These are phyloP conservation scores for Crossaster papposus DNA, from an alignment of 53 echinoderm and acorn worm genomes.

Conservation along the genomic window DNA sequence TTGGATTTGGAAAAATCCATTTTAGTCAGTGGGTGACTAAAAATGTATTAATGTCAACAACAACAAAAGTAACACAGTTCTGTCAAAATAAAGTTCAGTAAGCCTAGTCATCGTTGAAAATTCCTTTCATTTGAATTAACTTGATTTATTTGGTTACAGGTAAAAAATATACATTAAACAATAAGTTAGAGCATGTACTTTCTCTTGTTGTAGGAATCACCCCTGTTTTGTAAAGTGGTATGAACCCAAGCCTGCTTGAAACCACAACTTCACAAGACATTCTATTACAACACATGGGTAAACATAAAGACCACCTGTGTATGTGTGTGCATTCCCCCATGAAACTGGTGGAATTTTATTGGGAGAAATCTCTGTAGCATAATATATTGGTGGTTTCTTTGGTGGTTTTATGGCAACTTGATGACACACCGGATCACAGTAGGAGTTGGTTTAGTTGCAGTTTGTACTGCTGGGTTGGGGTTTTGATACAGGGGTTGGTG, in stretches of 20 bases:
- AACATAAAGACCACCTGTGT: neutral
- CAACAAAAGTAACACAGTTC: too few species aligned
- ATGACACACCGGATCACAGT: slow-evolving; percentile 12
- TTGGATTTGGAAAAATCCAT: slow-evolving; percentile 18
- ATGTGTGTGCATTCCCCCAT: neutral
- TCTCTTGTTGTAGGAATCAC: neutral
- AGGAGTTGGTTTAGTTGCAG: neutral
- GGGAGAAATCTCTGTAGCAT: neutral
- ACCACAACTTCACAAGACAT: slow-evolving; percentile 17
- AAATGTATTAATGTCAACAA: neutral
- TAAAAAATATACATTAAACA: neutral
- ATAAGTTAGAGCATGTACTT: neutral
- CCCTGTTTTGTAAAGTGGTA: slow-evolving; percentile 1
- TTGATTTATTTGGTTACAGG: neutral
- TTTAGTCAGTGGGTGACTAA: slow-evolving; percentile 8
- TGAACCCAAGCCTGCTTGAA: neutral
- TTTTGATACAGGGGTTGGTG: neutral
- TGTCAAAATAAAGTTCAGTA: neutral
- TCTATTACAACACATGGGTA: slow-evolving; percentile 35
- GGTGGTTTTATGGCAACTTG: neutral
- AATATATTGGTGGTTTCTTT: neutral
- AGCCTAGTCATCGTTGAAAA: neutral
- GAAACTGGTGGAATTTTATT: neutral
- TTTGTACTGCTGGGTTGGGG: neutral
- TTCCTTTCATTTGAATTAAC: neutral